These are phyloP conservation scores for Otis tarda DNA, from an alignment of 2,113 vertebrate species.

Conservation along the genomic window DNA sequence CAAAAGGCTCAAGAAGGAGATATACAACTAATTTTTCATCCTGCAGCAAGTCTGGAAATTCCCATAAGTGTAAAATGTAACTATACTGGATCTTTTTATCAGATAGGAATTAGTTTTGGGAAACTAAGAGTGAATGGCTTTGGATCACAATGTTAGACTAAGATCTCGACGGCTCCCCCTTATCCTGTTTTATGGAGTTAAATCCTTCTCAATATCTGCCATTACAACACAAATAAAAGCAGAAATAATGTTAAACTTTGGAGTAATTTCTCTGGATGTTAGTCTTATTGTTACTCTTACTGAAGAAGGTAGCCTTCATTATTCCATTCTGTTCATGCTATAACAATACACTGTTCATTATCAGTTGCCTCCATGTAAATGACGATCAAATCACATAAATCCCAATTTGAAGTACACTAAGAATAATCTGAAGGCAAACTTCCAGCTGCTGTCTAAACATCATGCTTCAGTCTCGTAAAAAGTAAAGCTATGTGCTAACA, in stretches of 20 bases:
- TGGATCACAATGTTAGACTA: not conserved
- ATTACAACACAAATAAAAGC: not conserved
- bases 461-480: not conserved
- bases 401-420: not conserved
- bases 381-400: not conserved
- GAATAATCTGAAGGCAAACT: not conserved
- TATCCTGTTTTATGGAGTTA: not conserved
- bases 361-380: not conserved
- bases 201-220: not conserved
- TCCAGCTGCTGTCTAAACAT: not conserved
- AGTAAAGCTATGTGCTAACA: not conserved
- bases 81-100: not conserved
- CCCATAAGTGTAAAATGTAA: not conserved
- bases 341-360: not conserved
- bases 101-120: not conserved
- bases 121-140: not conserved
- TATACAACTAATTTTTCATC: not conserved
- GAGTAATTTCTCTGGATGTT: too few relatives aligned
- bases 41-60: not conserved
- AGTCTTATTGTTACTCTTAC: too few relatives aligned
- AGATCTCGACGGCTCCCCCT: not conserved
- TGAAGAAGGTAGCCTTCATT: not conserved
- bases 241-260: not conserved
- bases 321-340: not conserved
- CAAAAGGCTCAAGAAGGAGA: not conserved